A percentile compares a stretch with the other conserved stretches of the same genome.
phyloP scores from a whole-genome alignment of 2,113 vertebrate genomes.

The Dipodomys merriami region DNA sequence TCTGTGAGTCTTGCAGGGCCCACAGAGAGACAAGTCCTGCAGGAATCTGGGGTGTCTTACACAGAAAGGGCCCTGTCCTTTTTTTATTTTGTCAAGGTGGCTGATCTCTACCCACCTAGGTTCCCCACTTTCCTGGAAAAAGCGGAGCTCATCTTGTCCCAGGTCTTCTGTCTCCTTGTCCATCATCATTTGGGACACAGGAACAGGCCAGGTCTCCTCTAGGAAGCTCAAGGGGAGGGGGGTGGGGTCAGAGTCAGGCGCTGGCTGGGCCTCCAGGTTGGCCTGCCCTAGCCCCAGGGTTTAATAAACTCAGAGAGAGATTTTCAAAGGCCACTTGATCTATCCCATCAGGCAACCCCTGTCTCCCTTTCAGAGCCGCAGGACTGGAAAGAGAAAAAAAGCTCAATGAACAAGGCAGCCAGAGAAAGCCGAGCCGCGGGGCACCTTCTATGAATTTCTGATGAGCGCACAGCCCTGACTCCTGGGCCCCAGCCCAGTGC shows the following conservation, averaged over 20 bases:
- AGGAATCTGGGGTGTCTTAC: background rate
- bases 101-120: background rate
- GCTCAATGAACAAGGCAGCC: conserved; percentile 76
- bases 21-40: background rate
- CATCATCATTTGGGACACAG: background rate
- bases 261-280: conserved; percentile 68
- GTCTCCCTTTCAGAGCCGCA: conserved; percentile 80
- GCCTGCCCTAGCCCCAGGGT: conserved; percentile 69
- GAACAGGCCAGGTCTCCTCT: conserved; percentile 39
- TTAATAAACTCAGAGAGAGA: conserved; percentile 80
- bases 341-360: conserved; percentile 81
- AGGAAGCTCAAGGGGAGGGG: background rate
- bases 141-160: background rate
- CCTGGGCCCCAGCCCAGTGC: conserved; percentile 82
- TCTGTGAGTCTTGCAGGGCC: background rate
- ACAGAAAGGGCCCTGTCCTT: background rate
- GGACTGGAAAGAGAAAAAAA: conserved; percentile 82
- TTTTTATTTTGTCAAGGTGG: background rate
- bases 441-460: conserved; percentile 86
- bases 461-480: conserved; percentile 83
- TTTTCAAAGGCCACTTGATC: conserved; percentile 85
- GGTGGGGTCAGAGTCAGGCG: background rate
- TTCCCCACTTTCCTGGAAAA: background rate
- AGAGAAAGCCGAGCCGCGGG: conserved; percentile 81
- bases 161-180: background rate